Evolutionary conservation across 2,113 vertebrate species (phyloP), one percentile per base, ranked within the genome.

Genomic region (Axis porcinus): DNA sequence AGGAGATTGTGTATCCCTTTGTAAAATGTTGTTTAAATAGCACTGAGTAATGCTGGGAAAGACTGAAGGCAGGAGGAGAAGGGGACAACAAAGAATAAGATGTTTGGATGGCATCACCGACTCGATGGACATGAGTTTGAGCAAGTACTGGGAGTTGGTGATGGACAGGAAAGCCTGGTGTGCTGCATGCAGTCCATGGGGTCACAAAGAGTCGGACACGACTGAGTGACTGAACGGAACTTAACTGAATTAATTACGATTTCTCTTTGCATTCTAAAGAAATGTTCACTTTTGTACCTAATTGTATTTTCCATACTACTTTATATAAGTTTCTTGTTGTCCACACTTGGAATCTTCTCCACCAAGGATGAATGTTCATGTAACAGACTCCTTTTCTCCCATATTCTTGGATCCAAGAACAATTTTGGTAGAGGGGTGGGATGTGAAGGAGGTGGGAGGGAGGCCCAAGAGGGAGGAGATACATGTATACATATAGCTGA

Each of bases 121-220:
- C 21, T 25, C 0, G 0, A 74, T 40, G 36, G n/a, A 74, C 21
- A 6, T 23, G 67, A 74, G 67, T 74, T 23, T 74, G 67, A 74
- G 67, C 67, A 74, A 74, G 23, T 23, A 40, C 67, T 40, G 67
- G 36, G 36, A 74, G 36, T 40, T 5, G 1, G 67, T 40, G 36
- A 74, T 74, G 67, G 36, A 74, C 67, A 25, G 19, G n/a, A 23
- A 70, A 70, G 67, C n/a, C 36, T 40, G 67, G 67, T 0, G 0
- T 74, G 19, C 19, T 74, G 67, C 67, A 74, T 74, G 67, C 67
- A 74, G 67, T 36, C 21, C 67, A 40, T 40, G n/a, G 36, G 2
- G 11, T 3, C 12, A 11, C n/a, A 74, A 36, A 70, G 67, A 74
- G 19, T 74, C 1, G 0, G 36, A 74, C 19, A 74, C 0, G 2